Conservation (phyloP, 2,888 invertebrate genomes). For the Fabriciana adippe region DNA sequence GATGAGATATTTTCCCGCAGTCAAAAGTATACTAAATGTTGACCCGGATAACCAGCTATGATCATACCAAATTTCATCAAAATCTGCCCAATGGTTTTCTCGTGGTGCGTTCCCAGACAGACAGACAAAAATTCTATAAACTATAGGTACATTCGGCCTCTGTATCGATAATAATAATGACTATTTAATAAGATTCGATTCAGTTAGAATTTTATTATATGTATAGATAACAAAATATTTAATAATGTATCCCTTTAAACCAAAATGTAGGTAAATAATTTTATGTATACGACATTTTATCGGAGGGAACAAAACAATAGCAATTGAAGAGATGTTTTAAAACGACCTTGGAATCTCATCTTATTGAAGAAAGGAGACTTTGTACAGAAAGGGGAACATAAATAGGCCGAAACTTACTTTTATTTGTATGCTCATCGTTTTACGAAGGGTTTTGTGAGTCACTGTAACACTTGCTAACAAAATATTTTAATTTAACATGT, state of each 20-base stretch:
- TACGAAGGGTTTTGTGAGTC: conserved; percentile 32
- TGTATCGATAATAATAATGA: no score
- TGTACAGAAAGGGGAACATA: conserved; percentile 32
- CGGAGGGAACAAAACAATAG: conserved; percentile 10
- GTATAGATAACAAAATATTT: no score
- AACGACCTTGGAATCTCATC: conserved; percentile 31
- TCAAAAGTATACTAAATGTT: no score
- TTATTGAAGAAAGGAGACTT: conserved; percentile 35
- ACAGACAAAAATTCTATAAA: no score
- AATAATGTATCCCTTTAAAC: background rate
- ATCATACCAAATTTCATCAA: no score
- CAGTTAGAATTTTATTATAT: no score
- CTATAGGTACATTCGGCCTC: no score
- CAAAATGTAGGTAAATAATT: background rate
- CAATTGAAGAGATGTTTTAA: conserved; percentile 10
- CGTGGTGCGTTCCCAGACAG: no score
- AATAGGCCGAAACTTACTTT: conserved; percentile 36
- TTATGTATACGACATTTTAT: background rate
- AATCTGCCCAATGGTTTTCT: no score
- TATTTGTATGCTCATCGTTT: conserved; percentile 25
- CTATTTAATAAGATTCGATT: no score
- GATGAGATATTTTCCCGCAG: no score
- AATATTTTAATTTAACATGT: background rate
- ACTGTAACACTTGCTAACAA: conserved; percentile 21
- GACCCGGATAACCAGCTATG: no score